Evolutionary conservation across 2,888 invertebrate genomes (phyloP).

Genomic region (Epistrophe grossulariae): DNA sequence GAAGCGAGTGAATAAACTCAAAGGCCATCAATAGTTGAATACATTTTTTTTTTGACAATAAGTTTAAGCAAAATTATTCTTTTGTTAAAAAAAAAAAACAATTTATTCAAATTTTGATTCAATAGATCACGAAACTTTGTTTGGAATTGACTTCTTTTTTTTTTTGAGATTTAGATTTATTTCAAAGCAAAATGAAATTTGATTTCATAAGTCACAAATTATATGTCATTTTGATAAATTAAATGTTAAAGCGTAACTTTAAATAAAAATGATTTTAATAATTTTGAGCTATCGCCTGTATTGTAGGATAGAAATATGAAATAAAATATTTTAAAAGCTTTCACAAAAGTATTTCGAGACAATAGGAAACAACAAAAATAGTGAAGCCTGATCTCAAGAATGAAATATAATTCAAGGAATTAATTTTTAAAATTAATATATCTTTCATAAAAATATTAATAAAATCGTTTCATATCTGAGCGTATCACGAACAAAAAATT

Average conservation of each 20-base stretch:
- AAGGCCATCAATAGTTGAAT: neutral
- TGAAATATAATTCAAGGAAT: neutral
- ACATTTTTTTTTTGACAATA: neutral
- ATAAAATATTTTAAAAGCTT: neutral
- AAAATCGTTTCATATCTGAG: too few relatives aligned
- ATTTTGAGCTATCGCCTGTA: neutral
- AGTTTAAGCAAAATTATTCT: neutral
- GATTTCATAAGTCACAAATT: neutral
- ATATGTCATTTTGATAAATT: conserved; percentile 14
- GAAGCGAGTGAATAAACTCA: conserved; percentile 31
- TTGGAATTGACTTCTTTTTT: too few relatives aligned
- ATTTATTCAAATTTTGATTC: neutral
- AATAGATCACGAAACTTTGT: neutral
- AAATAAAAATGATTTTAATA: conserved; percentile 11
- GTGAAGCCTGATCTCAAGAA: too few relatives aligned
- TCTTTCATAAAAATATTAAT: too few relatives aligned
- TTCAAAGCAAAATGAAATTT: neutral
- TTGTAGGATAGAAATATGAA: neutral
- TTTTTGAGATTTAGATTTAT: neutral
- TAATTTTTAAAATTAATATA: neutral
- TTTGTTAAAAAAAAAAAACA: neutral
- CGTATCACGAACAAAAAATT: too few relatives aligned
- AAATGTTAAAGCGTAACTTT: conserved; percentile 12
- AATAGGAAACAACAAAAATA: neutral
- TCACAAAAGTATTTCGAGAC: neutral